Base-by-base conservation (phyloP, 2,113 vertebrate genomes). In the Suricata suricatta region DNA sequence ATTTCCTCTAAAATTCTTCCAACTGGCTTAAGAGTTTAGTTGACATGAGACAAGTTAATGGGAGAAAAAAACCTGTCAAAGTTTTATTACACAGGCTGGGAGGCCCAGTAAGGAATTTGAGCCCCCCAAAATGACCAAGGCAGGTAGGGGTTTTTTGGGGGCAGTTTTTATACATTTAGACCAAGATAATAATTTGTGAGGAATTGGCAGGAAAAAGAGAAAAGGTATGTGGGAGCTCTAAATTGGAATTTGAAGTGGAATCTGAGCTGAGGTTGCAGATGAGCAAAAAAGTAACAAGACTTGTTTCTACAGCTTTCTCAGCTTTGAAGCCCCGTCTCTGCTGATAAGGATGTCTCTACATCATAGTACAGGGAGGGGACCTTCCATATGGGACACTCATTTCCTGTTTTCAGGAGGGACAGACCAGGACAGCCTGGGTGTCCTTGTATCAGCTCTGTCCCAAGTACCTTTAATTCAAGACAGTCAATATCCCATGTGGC, bases 351-450 rank as follows among this genome's bases (percentile, higher is more conserved):
- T 74, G 11, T 74, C 23, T 74, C 13, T 41, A 72, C 23, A 6
- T 41, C 2, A 0, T 25, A 74, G 4, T 1, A 41, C 23, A 14
- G 2, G 5, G 11, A 41, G 35, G 23, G 35, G 11, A 7, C 71
- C 21, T 74, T 23, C 41, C 21, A 23, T 3, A 6, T 2, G 23
- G 71, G 11, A 38, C 2, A n/a, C 35, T 27, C 0, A 25, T 14
- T 41, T 27, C 71, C 71, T 14, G 71, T 23, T 38, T 41, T 23
- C 21, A 64, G 0, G 71, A 9, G 71, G 35, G 23, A 41, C 71
- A 27, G 35, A 27, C 41, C 41, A 41, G 5, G 35, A 74, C 35
- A 41, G 71, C 11, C 35, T 41, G 71, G 5, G 23, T 25, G 35
- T 13, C 35, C 35, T 74, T 25, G 5, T 5, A 74, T 35, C 12